Evolutionary conservation across 2,113 vertebrate species (phyloP), one percentile per base, ranked within the genome.

Genomic region (Pygoscelis antarcticus): DNA sequence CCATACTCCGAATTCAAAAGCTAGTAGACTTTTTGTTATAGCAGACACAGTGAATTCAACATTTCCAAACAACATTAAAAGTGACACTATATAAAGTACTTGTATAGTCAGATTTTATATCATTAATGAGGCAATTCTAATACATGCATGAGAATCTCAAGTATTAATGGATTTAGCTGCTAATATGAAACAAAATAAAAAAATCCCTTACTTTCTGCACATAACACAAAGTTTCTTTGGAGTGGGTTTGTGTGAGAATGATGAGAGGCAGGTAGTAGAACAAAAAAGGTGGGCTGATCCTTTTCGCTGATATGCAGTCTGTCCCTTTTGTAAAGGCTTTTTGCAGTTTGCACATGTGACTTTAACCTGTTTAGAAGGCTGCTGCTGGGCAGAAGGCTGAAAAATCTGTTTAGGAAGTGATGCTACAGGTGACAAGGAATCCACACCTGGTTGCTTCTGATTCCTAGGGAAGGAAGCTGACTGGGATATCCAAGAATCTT

Each of bases 211-310:
- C 99, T 99, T 99, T 98, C 99, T 99, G 98, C 99, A 99, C 99
- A 99, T 99, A 97, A 99, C 99, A 98, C 99, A 99, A 97, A 99
- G 99, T 98, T 99, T 99, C 98, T 99, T 99, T 98, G 99, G 99
- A 98, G 99, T 97, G 62, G 99, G 99, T 95, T 99, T 99, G 97
- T 99, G 99, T 75, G 99, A 99, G 97, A 99, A 99, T 58, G 99
- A 99, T 30, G 99, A 99, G 42, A 99, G 99, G 98, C 99, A 99
- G 96, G 98, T 98, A 74, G 99, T 99, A 86, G 99, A 99, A 98
- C 99, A 99, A 96, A 99, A 99, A 58, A 99, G 98, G 87, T 99
- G 99, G 91, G 99, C 99, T 64, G 99, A 99, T 97, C 99, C 99
- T 98, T 99, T 99, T 25, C 99, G 98, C 87, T 99, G 99, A 97